These are phyloP conservation scores for Oryzias dopingdopingensis DNA, from an alignment of 2,797 vertebrate genomes.

Conservation along the genomic window DNA sequence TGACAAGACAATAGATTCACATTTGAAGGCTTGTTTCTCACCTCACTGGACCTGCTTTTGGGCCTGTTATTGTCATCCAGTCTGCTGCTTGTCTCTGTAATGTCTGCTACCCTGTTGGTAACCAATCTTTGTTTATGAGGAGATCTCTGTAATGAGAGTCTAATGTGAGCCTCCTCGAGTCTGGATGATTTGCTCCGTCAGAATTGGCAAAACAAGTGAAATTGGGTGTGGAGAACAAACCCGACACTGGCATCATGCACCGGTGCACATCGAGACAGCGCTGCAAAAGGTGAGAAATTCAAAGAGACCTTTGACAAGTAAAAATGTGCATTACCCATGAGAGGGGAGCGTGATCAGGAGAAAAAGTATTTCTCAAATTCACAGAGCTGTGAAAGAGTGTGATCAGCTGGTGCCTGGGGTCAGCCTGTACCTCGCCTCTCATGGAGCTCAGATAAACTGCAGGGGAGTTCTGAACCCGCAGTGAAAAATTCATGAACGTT, in stretches of 20 bases:
- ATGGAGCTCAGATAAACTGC: no score
- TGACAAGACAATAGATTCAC: constrained; percentile 17
- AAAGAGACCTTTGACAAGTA: constrained; percentile 7
- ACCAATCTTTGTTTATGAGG: constrained; percentile 11
- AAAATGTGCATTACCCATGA: constrained; percentile 11
- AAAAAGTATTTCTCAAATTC: constrained; percentile 9
- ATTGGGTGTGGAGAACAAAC: constrained; percentile 28
- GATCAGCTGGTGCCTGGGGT: no score
- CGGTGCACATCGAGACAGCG: neutral
- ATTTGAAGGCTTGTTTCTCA: constrained; percentile 14
- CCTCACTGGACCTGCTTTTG: constrained; percentile 6
- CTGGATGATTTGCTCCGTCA: constrained; percentile 38
- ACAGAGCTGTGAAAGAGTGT: constrained; percentile 2
- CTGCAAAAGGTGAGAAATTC: neutral
- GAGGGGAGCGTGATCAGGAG: constrained; percentile 8
- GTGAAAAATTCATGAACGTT: no score
- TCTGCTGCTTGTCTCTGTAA: neutral
- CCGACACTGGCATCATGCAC: neutral
- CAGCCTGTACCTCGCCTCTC: no score
- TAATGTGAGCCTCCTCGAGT: constrained; percentile 24
- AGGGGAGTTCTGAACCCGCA: no score
- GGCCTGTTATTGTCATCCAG: constrained; percentile 5
- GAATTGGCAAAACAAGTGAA: constrained; percentile 37
- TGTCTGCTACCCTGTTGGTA: constrained; percentile 8
- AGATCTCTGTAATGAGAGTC: constrained; percentile 6